Evolutionary conservation across 2,888 invertebrate species (phyloP), one percentile per base, ranked within the genome.

Genomic region (Mantis religiosa): DNA sequence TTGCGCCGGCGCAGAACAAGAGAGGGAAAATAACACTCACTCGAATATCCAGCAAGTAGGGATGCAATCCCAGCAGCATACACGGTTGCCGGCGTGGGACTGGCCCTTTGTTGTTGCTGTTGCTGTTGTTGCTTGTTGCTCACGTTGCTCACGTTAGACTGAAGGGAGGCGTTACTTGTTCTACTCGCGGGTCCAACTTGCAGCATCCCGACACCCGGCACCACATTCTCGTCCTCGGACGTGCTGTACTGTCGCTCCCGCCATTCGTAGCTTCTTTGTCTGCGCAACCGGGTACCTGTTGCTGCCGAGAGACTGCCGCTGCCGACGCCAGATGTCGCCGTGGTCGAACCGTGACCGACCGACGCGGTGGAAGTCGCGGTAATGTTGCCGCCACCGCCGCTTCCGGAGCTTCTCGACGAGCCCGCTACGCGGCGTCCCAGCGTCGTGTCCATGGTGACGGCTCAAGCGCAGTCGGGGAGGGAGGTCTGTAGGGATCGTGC

Each of bases 251-350:
- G 91, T 28, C 91, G 85, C 87, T 91, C 90, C 71, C 91, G 89
- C 91, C 91, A 91, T 88, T 91, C 91, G 88, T 90, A 90, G 83
- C 90, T 90, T 81, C 91, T 87, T 87, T 91, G 91, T 71, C 91
- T 84, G 27, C 91, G 89, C 83, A 91, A 81, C 47, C 90, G 84
- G 28, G 87, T 84, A 89, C 89, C 89, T 89, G 89, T 89, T 85
- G 89, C 89, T 30, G 88, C 85, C 87, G 87, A 82, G n/a, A 87
- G 82, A 87, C 87, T 88, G 54, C 89, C 90, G 41, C 85, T 89
- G 81, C 87, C 87, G 54, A 85, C 88, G 85, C 87, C 87, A 85
- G 88, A 85, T 82, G 88, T 82, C 82, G 85, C 84, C 27, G 85
- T 85, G 14, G 84, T 88, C 88, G 85, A 85, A n/a, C 88, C 84